Conservation (phyloP, 2,113 vertebrate genomes). For the Isurus oxyrinchus region DNA sequence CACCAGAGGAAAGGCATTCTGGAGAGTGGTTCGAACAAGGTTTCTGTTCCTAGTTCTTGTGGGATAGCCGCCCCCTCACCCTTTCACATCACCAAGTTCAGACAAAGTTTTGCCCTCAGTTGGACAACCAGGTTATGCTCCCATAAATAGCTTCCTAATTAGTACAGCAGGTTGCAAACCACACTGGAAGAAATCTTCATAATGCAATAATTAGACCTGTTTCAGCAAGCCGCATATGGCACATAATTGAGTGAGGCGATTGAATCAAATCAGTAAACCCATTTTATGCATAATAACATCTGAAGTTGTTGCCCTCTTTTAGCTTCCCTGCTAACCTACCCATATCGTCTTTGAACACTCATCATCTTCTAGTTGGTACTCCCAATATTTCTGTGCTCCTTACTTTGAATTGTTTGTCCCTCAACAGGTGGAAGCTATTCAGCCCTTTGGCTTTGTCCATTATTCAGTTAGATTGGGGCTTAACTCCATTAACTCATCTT, state of each 20-base stretch:
- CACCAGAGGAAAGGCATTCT: not conserved
- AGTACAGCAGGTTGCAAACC: not conserved
- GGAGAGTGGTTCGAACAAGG: too few species aligned
- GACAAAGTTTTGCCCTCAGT: not conserved
- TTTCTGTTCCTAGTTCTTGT: not conserved
- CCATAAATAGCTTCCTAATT: constrained; percentile 9
- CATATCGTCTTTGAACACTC: not conserved
- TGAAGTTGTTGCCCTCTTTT: not conserved
- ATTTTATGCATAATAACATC: not conserved
- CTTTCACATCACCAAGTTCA: not conserved
- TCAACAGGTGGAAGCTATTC: not conserved
- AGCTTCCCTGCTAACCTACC: not conserved
- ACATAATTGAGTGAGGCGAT: not conserved
- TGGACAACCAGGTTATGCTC: too few species aligned
- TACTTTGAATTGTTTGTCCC: not conserved
- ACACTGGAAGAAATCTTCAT: not conserved
- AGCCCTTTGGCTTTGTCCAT: not conserved
- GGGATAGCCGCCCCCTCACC: too few species aligned
- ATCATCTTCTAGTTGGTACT: not conserved
- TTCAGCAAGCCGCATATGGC: not conserved
- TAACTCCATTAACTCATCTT: not conserved
- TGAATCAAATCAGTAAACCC: not conserved
- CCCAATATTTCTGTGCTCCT: not conserved
- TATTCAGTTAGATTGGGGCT: not conserved
- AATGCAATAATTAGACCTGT: not conserved